Evolutionary conservation across 2,797 vertebrate genomes (phyloP).

Genomic region (Cryptoblepharus egeriae): DNA sequence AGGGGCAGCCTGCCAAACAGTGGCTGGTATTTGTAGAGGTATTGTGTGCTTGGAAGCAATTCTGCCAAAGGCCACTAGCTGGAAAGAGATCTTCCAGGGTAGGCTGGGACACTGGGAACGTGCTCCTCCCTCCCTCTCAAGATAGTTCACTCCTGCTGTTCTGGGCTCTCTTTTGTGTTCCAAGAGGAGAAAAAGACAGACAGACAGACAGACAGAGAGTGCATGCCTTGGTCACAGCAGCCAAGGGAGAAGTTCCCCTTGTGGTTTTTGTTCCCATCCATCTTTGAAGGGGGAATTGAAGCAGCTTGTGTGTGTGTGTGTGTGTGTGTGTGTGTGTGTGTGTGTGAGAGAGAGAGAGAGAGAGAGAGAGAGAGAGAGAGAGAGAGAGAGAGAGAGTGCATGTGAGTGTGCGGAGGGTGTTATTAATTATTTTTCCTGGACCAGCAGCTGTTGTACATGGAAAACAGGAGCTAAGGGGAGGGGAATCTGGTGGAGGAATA

Average conservation of each 20-base stretch:
- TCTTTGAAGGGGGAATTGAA: not conserved
- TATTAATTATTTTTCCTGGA: not conserved
- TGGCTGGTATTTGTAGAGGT: not conserved
- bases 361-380: too few relatives aligned
- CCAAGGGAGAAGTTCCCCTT: conserved; percentile 35
- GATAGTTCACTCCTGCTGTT: conserved; percentile 73
- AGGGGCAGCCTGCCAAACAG: not conserved
- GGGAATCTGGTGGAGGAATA: not conserved
- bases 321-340: too few relatives aligned
- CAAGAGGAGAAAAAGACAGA: conserved; percentile 19
- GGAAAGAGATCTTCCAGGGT: conserved; percentile 17
- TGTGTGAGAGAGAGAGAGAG: too few relatives aligned
- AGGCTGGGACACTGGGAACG: not conserved
- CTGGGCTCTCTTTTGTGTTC: conserved; percentile 63
- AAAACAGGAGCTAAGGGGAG: conserved; percentile 1
- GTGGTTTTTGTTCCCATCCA: conserved; percentile 30
- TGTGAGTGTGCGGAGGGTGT: too few relatives aligned
- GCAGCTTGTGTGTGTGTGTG: not conserved
- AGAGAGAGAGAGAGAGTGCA: too few relatives aligned
- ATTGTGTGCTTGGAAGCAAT: too few relatives aligned
- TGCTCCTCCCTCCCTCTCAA: conserved; percentile 50
- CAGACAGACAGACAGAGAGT: not conserved
- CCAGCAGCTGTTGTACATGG: not conserved
- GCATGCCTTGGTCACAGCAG: not conserved
- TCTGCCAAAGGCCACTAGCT: conserved; percentile 46